Evolutionary conservation across 2,888 invertebrate genomes (phyloP).

Genomic region (Phorcus lineatus): DNA sequence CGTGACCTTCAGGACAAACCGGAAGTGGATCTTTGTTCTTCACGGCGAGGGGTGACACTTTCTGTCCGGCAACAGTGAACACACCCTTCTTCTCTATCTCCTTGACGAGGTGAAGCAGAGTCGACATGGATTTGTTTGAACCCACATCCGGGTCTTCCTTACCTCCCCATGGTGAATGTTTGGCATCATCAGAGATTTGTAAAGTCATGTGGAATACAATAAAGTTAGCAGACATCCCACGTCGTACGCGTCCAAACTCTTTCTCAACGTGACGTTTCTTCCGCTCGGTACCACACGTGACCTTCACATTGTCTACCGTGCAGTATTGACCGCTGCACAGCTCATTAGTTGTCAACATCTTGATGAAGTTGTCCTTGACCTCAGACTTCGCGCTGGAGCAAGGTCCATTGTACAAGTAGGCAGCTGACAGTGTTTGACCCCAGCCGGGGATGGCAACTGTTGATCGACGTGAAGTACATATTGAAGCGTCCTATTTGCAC

Average conservation of each 20-base stretch:
- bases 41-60: not conserved
- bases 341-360: not conserved
- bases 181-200: too few relatives aligned
- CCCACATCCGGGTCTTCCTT: not conserved
- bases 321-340: not conserved
- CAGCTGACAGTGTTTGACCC: conserved; percentile 2
- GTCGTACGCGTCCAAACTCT: not conserved
- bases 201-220: not conserved
- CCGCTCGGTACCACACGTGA: not conserved
- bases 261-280: not conserved
- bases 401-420: not conserved
- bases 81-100: not conserved
- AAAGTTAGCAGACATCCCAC: not conserved
- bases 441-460: not conserved
- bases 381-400: not conserved
- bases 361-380: conserved; percentile 7
- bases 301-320: conserved; percentile 11
- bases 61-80: not conserved
- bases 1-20: not conserved
- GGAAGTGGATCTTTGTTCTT: not conserved
- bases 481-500: too few relatives aligned
- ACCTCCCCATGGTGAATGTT: too few relatives aligned
- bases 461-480: not conserved
- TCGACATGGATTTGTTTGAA: not conserved
- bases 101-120: not conserved